Base-by-base conservation (phyloP, 2,888 invertebrate species). In the Drosophila greeni region DNA sequence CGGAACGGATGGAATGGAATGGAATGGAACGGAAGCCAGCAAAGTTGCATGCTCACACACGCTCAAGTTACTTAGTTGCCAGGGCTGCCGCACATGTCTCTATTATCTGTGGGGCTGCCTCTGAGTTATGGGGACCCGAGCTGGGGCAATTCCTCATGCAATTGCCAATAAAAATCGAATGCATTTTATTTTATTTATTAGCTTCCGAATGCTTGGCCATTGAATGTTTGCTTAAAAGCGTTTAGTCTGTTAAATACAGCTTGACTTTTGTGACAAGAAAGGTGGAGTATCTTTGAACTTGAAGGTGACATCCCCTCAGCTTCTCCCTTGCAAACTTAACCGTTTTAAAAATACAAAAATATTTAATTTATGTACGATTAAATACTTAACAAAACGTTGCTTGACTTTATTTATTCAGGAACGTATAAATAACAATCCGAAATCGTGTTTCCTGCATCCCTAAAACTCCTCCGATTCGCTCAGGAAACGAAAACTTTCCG, bases 401-500 rank as follows among this genome's bases (percentile, higher is more conserved):
- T n/a, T 0, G 0, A n/a, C 2, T 24, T n/a, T 23, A 24, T 24
- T 23, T 24, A 42, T 42, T 24, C 24, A 42, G 24, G 9, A 11
- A n/a, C n/a, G 5, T 2, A 5, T 16, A 24, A 42, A 5, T 24
- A 45, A 45, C 14, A 18, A 31, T 29, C 9, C 18, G 2, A 45
- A 14, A 18, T 29, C 18, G 1, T 29, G 45, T 45, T 45, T 29
- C 26, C 26, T 43, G 40, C 68, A 57, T 36, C 53, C 48, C 48
- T 20, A 33, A 48, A 33, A 48, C 9, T 9, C 31, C 20, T 12
- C 5, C 29, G 3, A 20, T 47, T 31, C 53, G 11, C 29, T n/a
- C 23, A 23, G 53, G 68, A 53, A 69, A 61, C 67, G 54, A 54
- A 65, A 67, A 59, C 16, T 47, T 47, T 47, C 29, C 36, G 33